phyloP scores from a whole-genome alignment of 2,113 vertebrate genomes.

The Progne subis region DNA sequence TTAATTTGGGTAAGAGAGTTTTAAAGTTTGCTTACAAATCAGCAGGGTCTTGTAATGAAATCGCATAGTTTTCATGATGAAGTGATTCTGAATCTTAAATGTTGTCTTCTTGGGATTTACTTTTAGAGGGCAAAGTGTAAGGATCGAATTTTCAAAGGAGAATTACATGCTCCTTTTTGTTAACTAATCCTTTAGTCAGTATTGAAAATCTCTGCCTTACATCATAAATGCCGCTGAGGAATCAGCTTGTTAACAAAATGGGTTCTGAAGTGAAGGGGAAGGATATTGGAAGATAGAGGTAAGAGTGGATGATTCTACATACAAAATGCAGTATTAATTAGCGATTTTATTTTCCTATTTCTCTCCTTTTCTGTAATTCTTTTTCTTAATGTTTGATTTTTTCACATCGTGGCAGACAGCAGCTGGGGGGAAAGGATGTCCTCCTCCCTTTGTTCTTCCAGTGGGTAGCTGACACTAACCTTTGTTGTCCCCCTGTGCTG shows the following conservation, averaged over 20 bases:
- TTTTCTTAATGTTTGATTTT: background rate
- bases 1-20: background rate
- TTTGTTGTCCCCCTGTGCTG: background rate
- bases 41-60: background rate
- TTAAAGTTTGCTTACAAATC: background rate
- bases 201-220: background rate
- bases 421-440: background rate
- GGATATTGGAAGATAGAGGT: background rate
- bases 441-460: background rate
- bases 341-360: background rate
- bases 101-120: background rate
- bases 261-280: background rate
- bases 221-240: background rate
- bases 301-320: background rate
- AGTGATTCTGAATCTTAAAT: background rate
- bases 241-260: background rate
- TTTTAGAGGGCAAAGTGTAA: constrained; percentile 3
- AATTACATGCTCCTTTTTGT: background rate
- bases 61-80: background rate
- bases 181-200: background rate
- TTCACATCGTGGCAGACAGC: background rate
- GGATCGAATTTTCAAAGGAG: constrained; percentile 1
- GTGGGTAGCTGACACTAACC: background rate
- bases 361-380: background rate
- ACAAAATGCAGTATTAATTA: background rate